phyloP scores from a whole-genome alignment of 2,797 vertebrate species.

The Adelosebastes latens region DNA sequence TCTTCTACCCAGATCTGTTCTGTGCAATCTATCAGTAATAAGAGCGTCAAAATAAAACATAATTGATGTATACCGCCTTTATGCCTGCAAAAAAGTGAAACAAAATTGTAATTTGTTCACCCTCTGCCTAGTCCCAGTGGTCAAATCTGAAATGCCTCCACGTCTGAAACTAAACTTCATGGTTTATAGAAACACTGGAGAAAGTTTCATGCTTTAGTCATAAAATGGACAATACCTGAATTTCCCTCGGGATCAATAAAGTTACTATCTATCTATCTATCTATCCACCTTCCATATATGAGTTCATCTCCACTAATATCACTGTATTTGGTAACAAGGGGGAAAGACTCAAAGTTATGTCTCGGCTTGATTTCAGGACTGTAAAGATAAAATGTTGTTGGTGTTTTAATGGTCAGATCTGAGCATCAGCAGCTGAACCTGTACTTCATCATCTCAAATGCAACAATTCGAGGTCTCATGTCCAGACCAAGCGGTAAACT shows the following conservation, averaged over 20 bases:
- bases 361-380: not conserved
- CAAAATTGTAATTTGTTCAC: accelerated
- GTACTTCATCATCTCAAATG: not conserved
- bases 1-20: not conserved
- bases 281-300: not conserved
- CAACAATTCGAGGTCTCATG: no score
- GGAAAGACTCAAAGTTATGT: not conserved
- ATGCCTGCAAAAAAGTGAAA: not conserved
- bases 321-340: not conserved
- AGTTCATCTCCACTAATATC: not conserved
- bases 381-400: no score
- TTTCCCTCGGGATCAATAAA: no score
- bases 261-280: no score
- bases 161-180: not conserved
- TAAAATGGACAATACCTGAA: not conserved
- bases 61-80: accelerated
- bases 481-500: no score
- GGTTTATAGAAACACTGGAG: not conserved
- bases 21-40: not conserved
- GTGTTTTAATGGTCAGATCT: no score
- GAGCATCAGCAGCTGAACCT: not conserved
- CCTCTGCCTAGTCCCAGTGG: not conserved
- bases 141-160: not conserved
- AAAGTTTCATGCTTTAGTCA: not conserved
- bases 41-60: accelerated